These are phyloP conservation scores for Acholoe squamosa DNA, from an alignment of 2,888 invertebrate genomes.

Conservation along the genomic window DNA sequence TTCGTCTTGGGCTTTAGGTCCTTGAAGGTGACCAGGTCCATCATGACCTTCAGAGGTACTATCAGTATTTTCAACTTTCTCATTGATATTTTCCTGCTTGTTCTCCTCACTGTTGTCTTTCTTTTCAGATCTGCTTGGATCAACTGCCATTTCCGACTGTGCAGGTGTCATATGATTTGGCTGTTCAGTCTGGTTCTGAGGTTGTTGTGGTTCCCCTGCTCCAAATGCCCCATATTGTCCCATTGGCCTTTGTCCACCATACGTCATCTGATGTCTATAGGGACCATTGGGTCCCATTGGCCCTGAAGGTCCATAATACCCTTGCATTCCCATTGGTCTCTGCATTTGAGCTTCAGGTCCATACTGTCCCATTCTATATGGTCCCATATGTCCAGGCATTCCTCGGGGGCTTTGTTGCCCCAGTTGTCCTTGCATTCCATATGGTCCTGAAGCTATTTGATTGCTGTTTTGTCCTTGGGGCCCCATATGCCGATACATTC, in stretches of 20 bases:
- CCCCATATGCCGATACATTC: constrained; percentile 34
- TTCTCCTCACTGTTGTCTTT: neutral
- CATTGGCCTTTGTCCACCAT: neutral
- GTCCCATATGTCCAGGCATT: neutral
- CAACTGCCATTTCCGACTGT: neutral
- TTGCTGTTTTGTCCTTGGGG: neutral
- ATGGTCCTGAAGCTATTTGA: constrained; percentile 13
- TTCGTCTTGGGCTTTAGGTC: neutral
- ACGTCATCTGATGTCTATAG: constrained; percentile 35
- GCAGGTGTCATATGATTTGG: neutral
- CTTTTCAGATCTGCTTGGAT: neutral
- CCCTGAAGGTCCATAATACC: constrained; percentile 10
- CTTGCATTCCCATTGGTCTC: constrained; percentile 30
- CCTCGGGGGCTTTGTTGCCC: neutral
- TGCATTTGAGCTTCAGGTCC: neutral
- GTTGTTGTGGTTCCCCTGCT: neutral
- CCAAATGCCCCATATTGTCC: neutral
- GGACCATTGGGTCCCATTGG: constrained; percentile 1
- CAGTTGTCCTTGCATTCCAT: neutral
- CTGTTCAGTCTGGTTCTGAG: neutral
- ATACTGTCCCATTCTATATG: neutral
- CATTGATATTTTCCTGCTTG: neutral
- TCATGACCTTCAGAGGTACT: neutral
- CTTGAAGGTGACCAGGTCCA: neutral
- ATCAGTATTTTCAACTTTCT: neutral